Evolutionary conservation across 1,140 invertebrate genomes (phyloP).

Genomic region (Meloidogyne hapla): DNA sequence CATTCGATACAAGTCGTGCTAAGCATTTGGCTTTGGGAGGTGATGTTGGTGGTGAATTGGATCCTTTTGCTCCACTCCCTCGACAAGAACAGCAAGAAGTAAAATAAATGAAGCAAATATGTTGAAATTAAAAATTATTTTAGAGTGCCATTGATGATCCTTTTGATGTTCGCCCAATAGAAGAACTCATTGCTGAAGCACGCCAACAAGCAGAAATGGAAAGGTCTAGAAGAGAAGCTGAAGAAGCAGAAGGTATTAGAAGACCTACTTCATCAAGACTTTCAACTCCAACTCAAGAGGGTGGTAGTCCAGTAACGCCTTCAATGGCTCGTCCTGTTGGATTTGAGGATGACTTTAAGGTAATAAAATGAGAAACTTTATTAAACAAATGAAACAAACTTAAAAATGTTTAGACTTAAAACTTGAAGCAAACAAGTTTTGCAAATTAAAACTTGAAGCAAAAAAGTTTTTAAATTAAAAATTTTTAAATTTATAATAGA

Average conservation of each 20-base stretch:
- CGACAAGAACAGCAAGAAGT: background rate
- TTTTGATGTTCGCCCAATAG: slow-evolving; percentile 56
- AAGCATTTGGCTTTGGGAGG: slow-evolving; percentile 10
- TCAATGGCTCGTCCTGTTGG: slow-evolving; percentile 47
- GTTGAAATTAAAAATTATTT: slow-evolving; percentile 14
- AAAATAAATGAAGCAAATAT: background rate
- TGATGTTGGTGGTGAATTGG: background rate
- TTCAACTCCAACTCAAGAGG: slow-evolving; percentile 62
- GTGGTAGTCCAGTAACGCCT: slow-evolving; percentile 52
- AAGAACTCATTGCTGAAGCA: slow-evolving; percentile 61
- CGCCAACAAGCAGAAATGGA: slow-evolving; percentile 53
- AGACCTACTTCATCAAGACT: slow-evolving; percentile 27
- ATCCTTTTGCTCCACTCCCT: slow-evolving; percentile 37
- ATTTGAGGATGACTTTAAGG: slow-evolving; percentile 64
- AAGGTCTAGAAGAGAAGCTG: slow-evolving; percentile 20
- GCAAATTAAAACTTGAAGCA: background rate
- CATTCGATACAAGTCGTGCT: slow-evolving; percentile 23
- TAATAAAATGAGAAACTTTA: slow-evolving; percentile 12
- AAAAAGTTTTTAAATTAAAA: background rate
- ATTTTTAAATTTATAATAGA: background rate
- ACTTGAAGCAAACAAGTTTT: background rate
- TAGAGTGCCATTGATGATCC: slow-evolving; percentile 53
- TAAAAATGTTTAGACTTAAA: background rate
- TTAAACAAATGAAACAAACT: background rate
- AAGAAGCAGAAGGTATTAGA: slow-evolving; percentile 16